phyloP scores from a whole-genome alignment of 2,797 vertebrate genomes.

The Crenuchus spilurus region DNA sequence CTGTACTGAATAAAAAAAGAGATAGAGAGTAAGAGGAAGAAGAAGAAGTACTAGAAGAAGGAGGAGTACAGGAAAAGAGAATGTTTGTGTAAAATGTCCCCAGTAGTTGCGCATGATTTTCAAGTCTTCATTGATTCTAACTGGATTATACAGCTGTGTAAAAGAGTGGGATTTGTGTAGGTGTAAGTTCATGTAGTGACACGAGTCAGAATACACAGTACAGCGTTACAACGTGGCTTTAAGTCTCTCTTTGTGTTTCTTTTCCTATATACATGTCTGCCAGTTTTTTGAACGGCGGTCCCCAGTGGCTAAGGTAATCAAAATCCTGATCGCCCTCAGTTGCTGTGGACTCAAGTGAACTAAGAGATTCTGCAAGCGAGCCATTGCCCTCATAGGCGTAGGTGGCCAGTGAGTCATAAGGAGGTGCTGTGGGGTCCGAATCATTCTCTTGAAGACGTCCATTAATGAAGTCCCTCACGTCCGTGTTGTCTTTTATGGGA shows the following conservation, averaged over 20 bases:
- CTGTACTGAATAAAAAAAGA: slow-evolving; percentile 78
- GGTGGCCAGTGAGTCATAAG: slow-evolving; percentile 97
- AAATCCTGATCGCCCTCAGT: slow-evolving; percentile 96
- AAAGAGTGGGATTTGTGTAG: slow-evolving; percentile 11
- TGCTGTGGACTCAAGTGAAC: slow-evolving; percentile 90
- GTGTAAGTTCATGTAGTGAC: slow-evolving; percentile 44
- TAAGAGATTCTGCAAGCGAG: slow-evolving; percentile 93
- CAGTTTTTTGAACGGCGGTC: slow-evolving; percentile 93
- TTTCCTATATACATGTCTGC: slow-evolving; percentile 97
- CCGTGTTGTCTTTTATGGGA: slow-evolving; percentile 89
- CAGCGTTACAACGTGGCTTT: slow-evolving; percentile 60
- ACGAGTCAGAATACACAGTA: slow-evolving; percentile 45
- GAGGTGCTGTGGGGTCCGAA: slow-evolving; percentile 89
- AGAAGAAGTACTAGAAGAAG: slow-evolving; percentile 35
- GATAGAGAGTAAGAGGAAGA: slow-evolving; percentile 50
- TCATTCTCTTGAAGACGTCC: slow-evolving; percentile 94
- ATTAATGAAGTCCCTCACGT: slow-evolving; percentile 95
- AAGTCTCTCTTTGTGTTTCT: slow-evolving; percentile 88
- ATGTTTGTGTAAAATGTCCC: slow-evolving; percentile 31
- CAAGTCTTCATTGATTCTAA: slow-evolving; percentile 54
- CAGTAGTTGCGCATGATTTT: slow-evolving; percentile 45
- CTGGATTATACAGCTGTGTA: slow-evolving; percentile 48
- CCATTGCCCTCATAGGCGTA: slow-evolving; percentile 96
- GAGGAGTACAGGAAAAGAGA: slow-evolving; percentile 19
- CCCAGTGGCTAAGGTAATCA: slow-evolving; percentile 97